phyloP scores from a whole-genome alignment of 64 coral and sea anemone species.

The Pachyseris speciosa region DNA sequence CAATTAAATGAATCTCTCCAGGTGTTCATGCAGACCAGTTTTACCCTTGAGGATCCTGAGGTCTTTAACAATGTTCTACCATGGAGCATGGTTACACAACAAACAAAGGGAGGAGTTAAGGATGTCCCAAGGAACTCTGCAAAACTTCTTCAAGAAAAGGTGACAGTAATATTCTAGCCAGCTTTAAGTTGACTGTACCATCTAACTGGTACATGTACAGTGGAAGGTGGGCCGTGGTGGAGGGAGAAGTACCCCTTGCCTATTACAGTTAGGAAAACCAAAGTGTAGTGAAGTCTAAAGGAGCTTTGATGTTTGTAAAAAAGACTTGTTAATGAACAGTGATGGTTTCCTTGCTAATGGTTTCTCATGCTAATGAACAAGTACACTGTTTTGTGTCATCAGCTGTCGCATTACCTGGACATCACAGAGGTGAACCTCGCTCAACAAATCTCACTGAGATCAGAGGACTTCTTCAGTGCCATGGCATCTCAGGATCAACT shows the following conservation, averaged over 20 bases:
- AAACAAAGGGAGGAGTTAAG: constrained; percentile 65
- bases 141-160: constrained; percentile 99
- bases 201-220: too few relatives aligned
- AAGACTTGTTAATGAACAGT: too few relatives aligned
- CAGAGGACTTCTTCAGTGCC: constrained; percentile 97
- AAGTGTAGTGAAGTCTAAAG: too few relatives aligned
- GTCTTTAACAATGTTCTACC: constrained; percentile 91
- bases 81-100: constrained; percentile 74
- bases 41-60: constrained; percentile 90
- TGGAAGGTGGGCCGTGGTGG: too few relatives aligned
- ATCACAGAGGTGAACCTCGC: constrained; percentile 96
- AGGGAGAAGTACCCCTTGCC: too few relatives aligned
- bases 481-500: constrained; percentile 98
- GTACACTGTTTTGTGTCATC: not conserved
- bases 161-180: not conserved
- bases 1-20: constrained; percentile 12
- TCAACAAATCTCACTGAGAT: constrained; percentile 97
- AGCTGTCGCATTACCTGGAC: constrained; percentile 97
- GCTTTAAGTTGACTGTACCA: not conserved
- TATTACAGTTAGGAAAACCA: too few relatives aligned
- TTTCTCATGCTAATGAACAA: not conserved
- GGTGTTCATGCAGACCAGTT: constrained; percentile 93
- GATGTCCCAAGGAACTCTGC: constrained; percentile 83
- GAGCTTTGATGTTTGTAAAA: too few relatives aligned
- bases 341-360: too few relatives aligned